These are phyloP conservation scores for Schlechtendalia chinensis DNA, from an alignment of 1,140 invertebrate genomes.

Conservation along the genomic window DNA sequence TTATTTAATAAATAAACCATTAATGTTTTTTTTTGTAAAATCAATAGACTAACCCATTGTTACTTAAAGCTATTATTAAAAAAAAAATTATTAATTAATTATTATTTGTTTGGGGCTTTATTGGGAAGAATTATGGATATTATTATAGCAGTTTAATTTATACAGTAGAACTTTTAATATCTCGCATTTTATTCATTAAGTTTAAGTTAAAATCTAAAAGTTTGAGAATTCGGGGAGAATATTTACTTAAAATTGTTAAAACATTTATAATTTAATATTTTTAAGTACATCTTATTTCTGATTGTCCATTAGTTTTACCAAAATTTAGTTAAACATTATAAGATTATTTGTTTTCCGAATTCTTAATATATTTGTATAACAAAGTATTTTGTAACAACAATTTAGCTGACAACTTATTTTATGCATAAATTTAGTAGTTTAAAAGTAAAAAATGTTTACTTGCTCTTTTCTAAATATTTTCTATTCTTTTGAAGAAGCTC, in stretches of 20 bases:
- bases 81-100: neutral
- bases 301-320: too few relatives aligned
- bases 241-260: too few relatives aligned
- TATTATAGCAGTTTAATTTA: neutral
- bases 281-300: too few relatives aligned
- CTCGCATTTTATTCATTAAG: neutral
- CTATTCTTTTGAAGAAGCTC: neutral
- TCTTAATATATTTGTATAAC: too few relatives aligned
- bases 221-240: neutral
- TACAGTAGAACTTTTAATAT: neutral
- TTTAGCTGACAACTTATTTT: neutral
- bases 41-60: slow-evolving; percentile 16
- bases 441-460: slow-evolving; percentile 2
- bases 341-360: too few relatives aligned
- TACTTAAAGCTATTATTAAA: slow-evolving; percentile 22
- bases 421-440: neutral
- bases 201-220: neutral
- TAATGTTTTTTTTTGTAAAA: slow-evolving; percentile 1
- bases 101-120: neutral
- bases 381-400: neutral
- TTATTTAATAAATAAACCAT: neutral
- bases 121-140: neutral
- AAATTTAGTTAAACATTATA: too few relatives aligned
- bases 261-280: too few relatives aligned
- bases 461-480: neutral